Percentiles rank a stretch among this genome's conserved stretches.
phyloP scores from a whole-genome alignment of 2,888 invertebrate genomes.

The Cyclophora punctaria region DNA sequence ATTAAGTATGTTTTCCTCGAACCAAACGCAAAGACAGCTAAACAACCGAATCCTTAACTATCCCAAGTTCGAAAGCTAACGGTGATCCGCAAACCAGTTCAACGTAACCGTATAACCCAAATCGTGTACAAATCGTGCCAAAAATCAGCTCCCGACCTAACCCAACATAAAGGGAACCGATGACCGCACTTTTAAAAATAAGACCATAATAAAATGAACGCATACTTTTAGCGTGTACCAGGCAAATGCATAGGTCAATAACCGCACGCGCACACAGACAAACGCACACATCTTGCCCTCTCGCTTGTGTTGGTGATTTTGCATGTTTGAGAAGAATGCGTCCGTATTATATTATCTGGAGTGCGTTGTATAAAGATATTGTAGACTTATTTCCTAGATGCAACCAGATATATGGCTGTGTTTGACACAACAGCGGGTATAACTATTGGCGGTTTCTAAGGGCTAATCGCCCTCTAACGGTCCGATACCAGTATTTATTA shows the following conservation, averaged over 20 bases:
- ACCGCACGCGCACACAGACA: constrained; percentile 56
- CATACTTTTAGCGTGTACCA: constrained; percentile 74
- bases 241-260: constrained; percentile 72
- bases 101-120: constrained; percentile 16
- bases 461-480: constrained; percentile 45
- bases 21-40: too few relatives aligned
- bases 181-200: constrained; percentile 71
- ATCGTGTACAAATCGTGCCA: constrained; percentile 18
- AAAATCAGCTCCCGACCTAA: constrained; percentile 49
- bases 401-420: constrained; percentile 27
- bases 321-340: constrained; percentile 73
- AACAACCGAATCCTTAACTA: too few relatives aligned
- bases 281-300: constrained; percentile 25
- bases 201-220: constrained; percentile 73
- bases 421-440: constrained; percentile 33
- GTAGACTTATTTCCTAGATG: constrained; percentile 73
- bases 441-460: constrained; percentile 36
- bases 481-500: constrained; percentile 57
- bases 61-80: constrained; percentile 28
- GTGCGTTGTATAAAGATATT: constrained; percentile 67
- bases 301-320: constrained; percentile 61
- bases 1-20: too few relatives aligned
- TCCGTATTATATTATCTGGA: constrained; percentile 50
- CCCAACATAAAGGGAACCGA: constrained; percentile 60
- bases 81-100: constrained; percentile 36